Evolutionary conservation across 2,888 invertebrate species (phyloP), one percentile per base, ranked within the genome.

Genomic region (Drosophila kanekoi): DNA sequence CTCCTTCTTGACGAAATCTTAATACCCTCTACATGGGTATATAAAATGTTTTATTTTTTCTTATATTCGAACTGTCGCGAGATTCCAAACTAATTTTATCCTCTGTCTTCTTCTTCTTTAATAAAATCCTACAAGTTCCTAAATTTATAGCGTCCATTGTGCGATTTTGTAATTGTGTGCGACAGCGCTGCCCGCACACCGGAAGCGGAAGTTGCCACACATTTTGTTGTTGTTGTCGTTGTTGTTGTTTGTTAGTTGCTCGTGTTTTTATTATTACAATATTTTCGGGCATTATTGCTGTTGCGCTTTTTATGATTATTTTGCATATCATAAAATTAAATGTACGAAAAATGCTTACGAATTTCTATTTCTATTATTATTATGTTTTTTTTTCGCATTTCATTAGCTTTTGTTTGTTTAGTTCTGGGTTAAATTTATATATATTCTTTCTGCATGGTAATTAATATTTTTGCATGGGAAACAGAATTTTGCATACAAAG

Each of bases 261-360:
- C 74, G 58, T 80, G 83, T 77, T 83, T 80, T 77, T 74, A 76
- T 80, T 74, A 74, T 80, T 70, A 73, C 70, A 80, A 77, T 73
- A 70, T 83, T 77, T 83, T 62, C 47, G 60, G 74, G 57, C 57
- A 68, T 61, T 72, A 66, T 72, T 79, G 74, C 58, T 62, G 68
- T 60, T 77, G 78, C 69, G 69, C 68, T 67, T 77, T 81, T 81
- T 81, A 79, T 76, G 79, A 68, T 84, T 79, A 79, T 79, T 84
- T 81, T 79, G 85, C 81, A 81, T 81, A 79, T 79, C 79, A 66
- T 79, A 68, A 81, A 81, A 81, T 81, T 73, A 85, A 81, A 81
- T 79, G 79, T 71, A 79, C 79, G 67, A 76, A 79, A 68, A 79
- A 85, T 81, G 56, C 75, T 73, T 75, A 60, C 66, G 58, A 56